phyloP scores from a whole-genome alignment of 1,140 invertebrate genomes.

The Solen grandis region DNA sequence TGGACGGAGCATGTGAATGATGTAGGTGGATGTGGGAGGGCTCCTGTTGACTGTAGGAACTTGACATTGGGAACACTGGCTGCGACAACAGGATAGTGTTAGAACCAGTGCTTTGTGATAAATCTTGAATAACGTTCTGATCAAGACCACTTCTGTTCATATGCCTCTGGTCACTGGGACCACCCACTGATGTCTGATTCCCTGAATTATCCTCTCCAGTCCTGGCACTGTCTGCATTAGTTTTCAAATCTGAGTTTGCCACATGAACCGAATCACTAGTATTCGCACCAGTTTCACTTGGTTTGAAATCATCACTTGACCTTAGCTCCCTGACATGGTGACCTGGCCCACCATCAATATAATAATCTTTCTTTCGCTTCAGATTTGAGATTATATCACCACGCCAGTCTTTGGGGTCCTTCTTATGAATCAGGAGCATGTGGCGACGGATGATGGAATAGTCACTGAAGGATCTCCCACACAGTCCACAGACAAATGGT shows the following conservation, averaged over 20 bases:
- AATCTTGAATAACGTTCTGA: too few relatives aligned
- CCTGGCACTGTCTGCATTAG: too few relatives aligned
- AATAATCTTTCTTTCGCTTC: conserved; percentile 39
- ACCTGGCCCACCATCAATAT: conserved; percentile 40
- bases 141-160: too few relatives aligned
- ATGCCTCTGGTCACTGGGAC: too few relatives aligned
- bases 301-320: neutral
- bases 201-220: too few relatives aligned
- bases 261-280: neutral
- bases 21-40: too few relatives aligned
- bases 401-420: conserved; percentile 63
- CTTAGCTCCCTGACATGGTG: conserved; percentile 1
- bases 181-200: too few relatives aligned
- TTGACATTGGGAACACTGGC: too few relatives aligned
- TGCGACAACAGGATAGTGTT: too few relatives aligned
- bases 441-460: conserved; percentile 75
- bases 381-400: conserved; percentile 57
- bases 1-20: too few relatives aligned
- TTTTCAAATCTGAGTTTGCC: neutral
- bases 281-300: neutral
- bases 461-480: conserved; percentile 73
- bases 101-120: too few relatives aligned
- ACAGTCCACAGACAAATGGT: conserved; percentile 73
- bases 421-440: conserved; percentile 76
- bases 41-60: too few relatives aligned